phyloP scores from a whole-genome alignment of 2,797 vertebrate species.

The Nannoperca obscura region DNA sequence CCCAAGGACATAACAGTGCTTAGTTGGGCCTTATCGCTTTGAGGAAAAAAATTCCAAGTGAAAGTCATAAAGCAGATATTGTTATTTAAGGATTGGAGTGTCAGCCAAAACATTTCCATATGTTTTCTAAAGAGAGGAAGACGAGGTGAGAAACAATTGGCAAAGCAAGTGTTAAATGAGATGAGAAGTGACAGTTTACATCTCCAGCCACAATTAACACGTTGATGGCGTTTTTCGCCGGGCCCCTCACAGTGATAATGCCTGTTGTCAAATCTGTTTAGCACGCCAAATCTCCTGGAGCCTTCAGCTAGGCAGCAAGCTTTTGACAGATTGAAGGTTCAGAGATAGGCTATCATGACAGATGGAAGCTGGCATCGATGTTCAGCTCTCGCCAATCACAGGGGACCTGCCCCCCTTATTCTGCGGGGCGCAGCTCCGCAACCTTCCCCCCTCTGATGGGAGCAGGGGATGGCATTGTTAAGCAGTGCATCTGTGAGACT shows the following conservation, averaged over 20 bases:
- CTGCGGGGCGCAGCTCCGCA: slow-evolving; percentile 97
- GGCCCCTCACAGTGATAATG: slow-evolving; percentile 99
- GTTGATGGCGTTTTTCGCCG: slow-evolving; percentile 94
- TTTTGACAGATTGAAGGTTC: slow-evolving; percentile 99
- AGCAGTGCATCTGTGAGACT: slow-evolving; percentile 99
- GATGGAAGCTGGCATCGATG: slow-evolving; percentile 99
- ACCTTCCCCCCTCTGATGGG: slow-evolving; percentile 97
- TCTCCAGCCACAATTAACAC: slow-evolving; percentile 99
- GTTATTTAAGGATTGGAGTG: slow-evolving; percentile 52
- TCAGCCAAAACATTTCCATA: slow-evolving; percentile 85
- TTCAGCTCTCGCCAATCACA: slow-evolving; percentile 99
- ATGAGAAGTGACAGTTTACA: slow-evolving; percentile 99
- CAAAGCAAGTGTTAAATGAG: slow-evolving; percentile 94
- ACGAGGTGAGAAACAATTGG: slow-evolving; percentile 89
- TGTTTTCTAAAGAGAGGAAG: slow-evolving; percentile 88
- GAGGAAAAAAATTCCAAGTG: slow-evolving; percentile 4
- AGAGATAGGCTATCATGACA: slow-evolving; percentile 99
- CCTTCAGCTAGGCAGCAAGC: slow-evolving; percentile 98
- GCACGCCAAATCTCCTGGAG: slow-evolving; percentile 99
- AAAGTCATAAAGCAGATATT: slow-evolving; percentile 50
- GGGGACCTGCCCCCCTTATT: slow-evolving; percentile 99
- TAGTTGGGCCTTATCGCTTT: background rate
- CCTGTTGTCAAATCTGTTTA: slow-evolving; percentile 99
- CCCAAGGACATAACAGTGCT: slow-evolving; percentile 16
- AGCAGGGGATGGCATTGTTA: slow-evolving; percentile 99